These are phyloP conservation scores for Scaptomyza caliginosa DNA, from an alignment of 2,888 invertebrate species.

Conservation along the genomic window DNA sequence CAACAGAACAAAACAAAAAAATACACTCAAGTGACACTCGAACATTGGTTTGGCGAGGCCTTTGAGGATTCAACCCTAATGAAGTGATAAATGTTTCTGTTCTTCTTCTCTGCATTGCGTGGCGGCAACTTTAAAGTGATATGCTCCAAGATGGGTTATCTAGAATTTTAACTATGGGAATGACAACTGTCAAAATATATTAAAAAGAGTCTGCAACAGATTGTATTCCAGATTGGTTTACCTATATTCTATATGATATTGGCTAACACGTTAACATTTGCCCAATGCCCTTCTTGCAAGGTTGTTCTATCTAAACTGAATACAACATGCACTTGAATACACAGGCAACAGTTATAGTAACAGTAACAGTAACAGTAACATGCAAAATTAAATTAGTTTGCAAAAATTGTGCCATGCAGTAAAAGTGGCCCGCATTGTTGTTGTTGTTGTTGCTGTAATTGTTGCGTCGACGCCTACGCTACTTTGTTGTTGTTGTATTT, in stretches of 20 bases:
- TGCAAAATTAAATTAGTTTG: constrained; percentile 59
- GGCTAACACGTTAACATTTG: constrained; percentile 4
- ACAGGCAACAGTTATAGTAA: constrained; percentile 20
- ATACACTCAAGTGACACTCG: constrained; percentile 56
- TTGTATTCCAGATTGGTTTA: too few species aligned
- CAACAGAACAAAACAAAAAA: not conserved
- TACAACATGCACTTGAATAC: constrained; percentile 13
- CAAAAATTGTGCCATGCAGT: constrained; percentile 60
- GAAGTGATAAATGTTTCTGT: constrained; percentile 70
- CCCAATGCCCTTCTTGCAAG: constrained; percentile 4
- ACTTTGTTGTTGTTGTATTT: constrained; percentile 16
- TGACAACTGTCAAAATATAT: constrained; percentile 56
- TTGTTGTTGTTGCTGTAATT: constrained; percentile 52
- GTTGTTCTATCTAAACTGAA: not conserved
- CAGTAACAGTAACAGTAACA: constrained; percentile 31
- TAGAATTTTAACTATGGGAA: constrained; percentile 41
- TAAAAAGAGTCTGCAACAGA: constrained; percentile 14
- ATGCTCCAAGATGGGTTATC: constrained; percentile 41
- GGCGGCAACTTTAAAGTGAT: constrained; percentile 44
- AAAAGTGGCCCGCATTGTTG: constrained; percentile 48
- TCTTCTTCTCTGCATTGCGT: not conserved
- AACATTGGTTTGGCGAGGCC: constrained; percentile 30
- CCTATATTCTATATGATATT: too few species aligned
- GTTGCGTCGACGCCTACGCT: constrained; percentile 69
- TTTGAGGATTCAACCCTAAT: constrained; percentile 52